Evolutionary conservation across 2,797 vertebrate genomes (phyloP), one percentile per base, ranked within the genome.

Genomic region (Micromesistius poutassou): DNA sequence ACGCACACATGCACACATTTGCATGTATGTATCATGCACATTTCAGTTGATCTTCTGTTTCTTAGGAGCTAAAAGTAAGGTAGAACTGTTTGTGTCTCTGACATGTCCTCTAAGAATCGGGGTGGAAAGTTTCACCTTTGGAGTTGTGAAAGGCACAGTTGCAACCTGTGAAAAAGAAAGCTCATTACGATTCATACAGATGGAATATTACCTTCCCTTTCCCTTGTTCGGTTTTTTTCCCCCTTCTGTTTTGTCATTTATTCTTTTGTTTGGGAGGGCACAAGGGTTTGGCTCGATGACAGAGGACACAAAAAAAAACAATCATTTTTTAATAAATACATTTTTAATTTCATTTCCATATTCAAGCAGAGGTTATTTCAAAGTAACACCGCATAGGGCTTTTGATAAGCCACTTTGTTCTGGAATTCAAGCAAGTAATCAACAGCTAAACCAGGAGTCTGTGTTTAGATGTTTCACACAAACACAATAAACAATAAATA

Each of bases 121-220:
- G 55, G 71, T 30, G 76, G 42, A 84, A 86, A 35, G 79, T 87
- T 90, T 91, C 84, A 90, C 90, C 87, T 89, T 83, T 85, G 81
- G 73, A 89, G 85, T 81, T 85, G 76, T 82, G 83, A 91, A 92
- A 89, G 88, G 82, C 90, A 87, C 81, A 77, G 81, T 84, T 80
- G 62, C 80, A 79, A 77, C 75, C 81, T 80, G 80, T 76, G 33
- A 62, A 62, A 25, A 62, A 5, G 16, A 55, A 79, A 36, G 77
- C 84, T 90, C 78, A 90, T 90, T 90, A 89, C 62, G 76, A 87
- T 87, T 72, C 74, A 81, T 84, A 89, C 88, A 91, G 89, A 90
- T 91, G 89, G 89, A 91, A 89, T 87, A 77, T 76, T 75, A 76
- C 72, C 74, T 30, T 46, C 76, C 76, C 30, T 72, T 75, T 84